Percentiles rank a stretch among this genome's conserved stretches.
phyloP scores from a whole-genome alignment of 2,797 vertebrate genomes.

The Cynodonichthys magdalenae region DNA sequence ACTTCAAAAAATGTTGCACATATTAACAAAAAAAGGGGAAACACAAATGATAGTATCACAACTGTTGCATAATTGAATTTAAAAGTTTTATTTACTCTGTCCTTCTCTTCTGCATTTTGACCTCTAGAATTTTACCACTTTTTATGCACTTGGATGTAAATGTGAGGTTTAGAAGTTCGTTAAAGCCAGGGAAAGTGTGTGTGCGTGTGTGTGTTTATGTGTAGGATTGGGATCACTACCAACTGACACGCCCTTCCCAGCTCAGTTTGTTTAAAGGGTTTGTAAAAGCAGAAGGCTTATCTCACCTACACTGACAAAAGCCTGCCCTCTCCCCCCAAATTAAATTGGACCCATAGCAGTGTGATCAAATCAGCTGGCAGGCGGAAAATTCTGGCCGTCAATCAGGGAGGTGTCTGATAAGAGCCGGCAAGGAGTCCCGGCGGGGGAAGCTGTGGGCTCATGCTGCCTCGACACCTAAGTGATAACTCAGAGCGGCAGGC shows the following conservation, averaged over 20 bases:
- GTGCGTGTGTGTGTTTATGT: conserved; percentile 30
- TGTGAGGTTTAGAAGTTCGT: conserved; percentile 75
- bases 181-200: conserved; percentile 48
- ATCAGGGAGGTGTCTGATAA: conserved; percentile 83
- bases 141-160: conserved; percentile 72
- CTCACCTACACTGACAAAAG: conserved; percentile 83
- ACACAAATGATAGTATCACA: neutral
- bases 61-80: conserved; percentile 8
- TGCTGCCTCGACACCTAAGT: conserved; percentile 76
- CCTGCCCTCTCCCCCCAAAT: conserved; percentile 84
- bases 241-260: conserved; percentile 79
- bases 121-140: conserved; percentile 39
- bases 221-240: conserved; percentile 73
- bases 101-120: conserved; percentile 31
- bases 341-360: conserved; percentile 84
- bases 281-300: conserved; percentile 86
- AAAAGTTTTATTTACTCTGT: conserved; percentile 24
- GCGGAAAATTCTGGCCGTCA: conserved; percentile 84
- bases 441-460: conserved; percentile 78
- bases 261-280: conserved; percentile 84
- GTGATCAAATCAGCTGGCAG: conserved; percentile 86
- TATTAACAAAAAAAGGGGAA: neutral
- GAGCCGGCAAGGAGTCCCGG: conserved; percentile 74
- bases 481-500: conserved; percentile 80
- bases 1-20: neutral